Conservation (phyloP, 2,888 invertebrate species). For the Priocnemis perturbator region DNA sequence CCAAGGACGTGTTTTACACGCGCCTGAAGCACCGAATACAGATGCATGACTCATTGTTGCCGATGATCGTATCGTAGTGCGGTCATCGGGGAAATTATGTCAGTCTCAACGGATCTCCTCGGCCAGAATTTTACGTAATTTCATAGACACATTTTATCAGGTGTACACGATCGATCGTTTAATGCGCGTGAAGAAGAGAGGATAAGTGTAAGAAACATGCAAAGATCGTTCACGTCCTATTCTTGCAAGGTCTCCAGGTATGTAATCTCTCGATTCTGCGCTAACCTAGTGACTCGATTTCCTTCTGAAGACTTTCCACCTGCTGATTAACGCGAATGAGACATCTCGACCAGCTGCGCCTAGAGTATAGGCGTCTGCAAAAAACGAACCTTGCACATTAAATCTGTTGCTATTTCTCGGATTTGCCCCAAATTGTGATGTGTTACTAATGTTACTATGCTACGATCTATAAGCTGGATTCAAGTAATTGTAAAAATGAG, state of each 20-base stretch:
- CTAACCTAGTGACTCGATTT: conserved; percentile 4
- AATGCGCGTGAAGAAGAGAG: background rate
- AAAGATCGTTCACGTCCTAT: no score
- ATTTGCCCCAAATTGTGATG: no score
- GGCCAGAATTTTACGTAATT: background rate
- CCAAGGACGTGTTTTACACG: background rate
- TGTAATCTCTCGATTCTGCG: conserved; percentile 4
- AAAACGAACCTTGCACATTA: no score
- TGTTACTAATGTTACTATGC: no score
- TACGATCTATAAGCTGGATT: no score
- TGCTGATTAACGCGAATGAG: no score
- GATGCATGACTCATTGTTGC: conserved; percentile 4
- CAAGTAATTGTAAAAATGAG: no score
- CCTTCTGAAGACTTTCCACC: conserved; percentile 8
- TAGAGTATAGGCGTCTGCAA: no score
- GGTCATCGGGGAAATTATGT: conserved; percentile 6
- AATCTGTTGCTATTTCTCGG: no score
- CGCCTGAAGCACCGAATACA: no score
- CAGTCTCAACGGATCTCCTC: background rate
- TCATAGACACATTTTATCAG: background rate
- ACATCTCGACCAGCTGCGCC: no score
- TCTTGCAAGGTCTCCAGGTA: no score
- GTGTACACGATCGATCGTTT: background rate
- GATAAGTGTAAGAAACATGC: background rate
- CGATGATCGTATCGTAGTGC: background rate